Evolutionary conservation across 2,113 vertebrate genomes (phyloP), one percentile per base, ranked within the genome.

Genomic region (Corythornis vintsioides): DNA sequence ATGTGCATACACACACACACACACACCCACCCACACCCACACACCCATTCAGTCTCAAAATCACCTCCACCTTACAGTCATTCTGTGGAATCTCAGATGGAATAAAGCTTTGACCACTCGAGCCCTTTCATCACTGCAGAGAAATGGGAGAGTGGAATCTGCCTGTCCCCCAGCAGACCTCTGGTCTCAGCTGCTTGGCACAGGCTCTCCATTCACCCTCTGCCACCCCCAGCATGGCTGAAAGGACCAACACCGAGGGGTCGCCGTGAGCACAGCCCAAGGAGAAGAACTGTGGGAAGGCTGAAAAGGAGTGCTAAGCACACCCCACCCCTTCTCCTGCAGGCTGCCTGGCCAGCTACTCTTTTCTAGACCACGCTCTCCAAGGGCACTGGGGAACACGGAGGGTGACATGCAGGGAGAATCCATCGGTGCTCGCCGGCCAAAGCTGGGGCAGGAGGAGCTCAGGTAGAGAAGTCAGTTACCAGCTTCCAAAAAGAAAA

Each of bases 381-480:
- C 65, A 66, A 72, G 31, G 38, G 60, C n/a, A 28, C 25, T 48
- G 75, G 65, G 52, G 92, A 83, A 88, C 3, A 75, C 10, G 70
- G 28, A 45, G 38, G 77, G 7, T 0, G 0, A 38, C 38, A 10
- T 38, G 38, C 38, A 38, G 38, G 38, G 38, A 38, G 38, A 38
- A 10, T 38, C 38, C 38, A 38, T 38, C 38, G 38, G 38, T 38
- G 38, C 38, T 38, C 10, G 38, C 38, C 38, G 38, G 10, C 38
- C 38, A 74, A 45, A 77, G 28, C 11, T 47, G 11, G 33, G 6
- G 38, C 15, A 33, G 11, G 8, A 60, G 57, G 33, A 71, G 9
- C 67, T n/a, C 29, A 63, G 29, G 42, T 22, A 22, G 33, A 43
- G 21, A 85, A 85, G 15, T 4, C 17, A 59, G 17, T 12, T 28